Evolutionary conservation across 1,140 invertebrate species (phyloP), one percentile per base, ranked within the genome.

Genomic region (Temnothorax nylanderi): DNA sequence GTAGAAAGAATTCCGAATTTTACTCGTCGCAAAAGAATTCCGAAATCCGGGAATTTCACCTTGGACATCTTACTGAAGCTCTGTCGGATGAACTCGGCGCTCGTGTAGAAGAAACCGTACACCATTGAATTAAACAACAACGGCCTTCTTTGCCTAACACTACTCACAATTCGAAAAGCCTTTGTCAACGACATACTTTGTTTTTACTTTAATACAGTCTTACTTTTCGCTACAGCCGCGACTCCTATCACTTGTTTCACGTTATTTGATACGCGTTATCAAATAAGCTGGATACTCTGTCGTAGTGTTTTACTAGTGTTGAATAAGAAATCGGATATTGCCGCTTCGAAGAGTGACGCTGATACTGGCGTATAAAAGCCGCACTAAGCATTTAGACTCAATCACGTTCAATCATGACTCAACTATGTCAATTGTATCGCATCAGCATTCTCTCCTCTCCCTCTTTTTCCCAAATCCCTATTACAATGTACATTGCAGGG

Each of bases 1-100:
- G 0, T 47, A n/a, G 11, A 34, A 41, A n/a, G 11, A 34, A 41
- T n/a, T n/a, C n/a, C n/a, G n/a, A n/a, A n/a, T 41, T 51, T 34
- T 72, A 13, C 8, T 71, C 10, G 4, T 44, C 0, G n/a, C n/a
- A 32, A 44, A 81, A 34, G 10, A 18, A 13, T 41, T 21, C 10
- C 6, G 26, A 18, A 26, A 47, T 47, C 21, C 13, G 1, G 5
- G 8, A 62, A 88, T 87, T 85, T 90, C 78, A 93, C 93, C 75
- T 91, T 88, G 21, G 88, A 91, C 58, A 49, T 86, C 67, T 81
- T 91, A 58, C 96, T 96, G 49, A 97, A 96, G 41, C 96, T 96
- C 94, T 98, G 98, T 91, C 98, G 98, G 0, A 97, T 96, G 67
- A 97, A 96, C 92, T 98, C 98, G 0, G 98, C 98, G 4, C 97